phyloP scores from a whole-genome alignment of 2,113 vertebrate species.

The Lichenostomus cassidix region DNA sequence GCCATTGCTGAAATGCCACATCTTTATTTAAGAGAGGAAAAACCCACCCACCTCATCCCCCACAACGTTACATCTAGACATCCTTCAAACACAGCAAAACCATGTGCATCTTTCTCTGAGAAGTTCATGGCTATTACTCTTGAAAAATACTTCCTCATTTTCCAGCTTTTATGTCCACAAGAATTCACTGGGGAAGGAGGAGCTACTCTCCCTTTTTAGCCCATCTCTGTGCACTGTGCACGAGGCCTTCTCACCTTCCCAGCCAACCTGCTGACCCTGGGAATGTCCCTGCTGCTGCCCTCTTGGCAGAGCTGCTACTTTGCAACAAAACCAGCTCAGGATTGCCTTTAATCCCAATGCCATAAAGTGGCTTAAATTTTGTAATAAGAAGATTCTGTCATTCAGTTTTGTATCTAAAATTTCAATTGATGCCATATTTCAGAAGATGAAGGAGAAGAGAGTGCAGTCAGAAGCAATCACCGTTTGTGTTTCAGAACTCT shows the following conservation, averaged over 20 bases:
- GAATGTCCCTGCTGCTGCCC: background rate
- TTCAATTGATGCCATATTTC: background rate
- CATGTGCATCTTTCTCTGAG: background rate
- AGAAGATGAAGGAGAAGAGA: background rate
- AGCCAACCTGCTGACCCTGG: background rate
- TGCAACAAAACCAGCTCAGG: background rate
- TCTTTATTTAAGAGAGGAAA: background rate
- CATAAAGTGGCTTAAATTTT: background rate
- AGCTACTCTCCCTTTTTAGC: background rate
- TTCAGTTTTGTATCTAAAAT: background rate
- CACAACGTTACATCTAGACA: background rate
- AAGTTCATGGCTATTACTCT: background rate
- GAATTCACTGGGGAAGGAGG: background rate
- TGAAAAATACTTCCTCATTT: background rate
- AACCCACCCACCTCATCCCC: background rate
- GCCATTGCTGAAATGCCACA: background rate
- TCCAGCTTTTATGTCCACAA: background rate
- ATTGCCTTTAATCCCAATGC: background rate
- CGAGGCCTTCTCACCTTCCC: background rate
- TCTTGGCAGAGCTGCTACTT: background rate
- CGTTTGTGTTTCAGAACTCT: background rate
- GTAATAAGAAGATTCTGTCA: background rate
- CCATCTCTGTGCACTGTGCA: background rate
- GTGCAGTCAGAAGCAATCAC: background rate
- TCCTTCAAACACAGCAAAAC: background rate